Evolutionary conservation across 2,113 vertebrate species (phyloP).

Genomic region (Xiphophorus couchianus): DNA sequence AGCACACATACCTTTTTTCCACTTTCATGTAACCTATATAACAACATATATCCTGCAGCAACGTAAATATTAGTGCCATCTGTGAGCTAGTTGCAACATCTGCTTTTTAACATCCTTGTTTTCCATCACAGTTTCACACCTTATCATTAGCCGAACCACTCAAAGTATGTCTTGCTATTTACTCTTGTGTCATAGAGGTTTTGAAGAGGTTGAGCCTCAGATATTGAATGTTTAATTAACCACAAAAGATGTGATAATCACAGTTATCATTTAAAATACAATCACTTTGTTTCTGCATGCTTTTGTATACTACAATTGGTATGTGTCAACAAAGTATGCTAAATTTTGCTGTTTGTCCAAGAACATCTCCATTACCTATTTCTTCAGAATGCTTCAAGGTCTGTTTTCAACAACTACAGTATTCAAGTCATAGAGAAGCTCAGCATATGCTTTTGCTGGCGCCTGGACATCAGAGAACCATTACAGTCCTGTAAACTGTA

Average conservation of each 20-base stretch:
- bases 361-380: not conserved
- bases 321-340: constrained; percentile 2
- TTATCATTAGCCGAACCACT: constrained; percentile 68
- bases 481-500: constrained; percentile 6
- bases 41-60: constrained; percentile 56
- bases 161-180: constrained; percentile 29
- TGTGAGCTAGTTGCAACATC: constrained; percentile 65
- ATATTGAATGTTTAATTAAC: constrained; percentile 17
- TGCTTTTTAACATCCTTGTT: constrained; percentile 75
- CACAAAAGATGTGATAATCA: not conserved
- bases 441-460: constrained; percentile 44
- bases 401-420: constrained; percentile 52
- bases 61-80: constrained; percentile 72
- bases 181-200: constrained; percentile 7
- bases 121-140: constrained; percentile 46
- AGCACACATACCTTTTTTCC: constrained; percentile 51
- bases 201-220: not conserved
- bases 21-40: constrained; percentile 28
- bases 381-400: constrained; percentile 11
- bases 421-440: constrained; percentile 49
- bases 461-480: constrained; percentile 22
- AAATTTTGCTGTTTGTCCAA: constrained; percentile 32
- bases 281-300: not conserved
- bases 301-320: not conserved
- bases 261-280: not conserved